Evolutionary conservation across 2,888 invertebrate genomes (phyloP), one percentile per base, ranked within the genome.

Genomic region (Mesorhabditis spiculigera): DNA sequence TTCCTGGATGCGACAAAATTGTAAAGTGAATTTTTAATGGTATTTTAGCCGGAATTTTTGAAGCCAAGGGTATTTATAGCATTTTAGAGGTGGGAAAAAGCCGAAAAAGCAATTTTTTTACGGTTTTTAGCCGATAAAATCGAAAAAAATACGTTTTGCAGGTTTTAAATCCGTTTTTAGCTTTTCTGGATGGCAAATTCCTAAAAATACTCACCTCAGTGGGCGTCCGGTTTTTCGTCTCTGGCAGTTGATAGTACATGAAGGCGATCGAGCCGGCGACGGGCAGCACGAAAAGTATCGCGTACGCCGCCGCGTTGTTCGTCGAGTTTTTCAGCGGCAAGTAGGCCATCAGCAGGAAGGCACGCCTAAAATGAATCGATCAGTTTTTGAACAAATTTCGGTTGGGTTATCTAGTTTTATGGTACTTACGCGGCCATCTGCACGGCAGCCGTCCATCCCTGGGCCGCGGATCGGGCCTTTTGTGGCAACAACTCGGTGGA

Each of bases 401-500:
- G n/a, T 13, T 13, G 58, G n/a, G 3, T n/a, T 50, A n/a, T 13
- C 2, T 2, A 13, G 8, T 3, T n/a, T n/a, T 50, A 13, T 50
- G n/a, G 68, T 68, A 44, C 68, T 67, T 65, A 82, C 82, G 76
- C 72, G 5, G 75, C 68, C 82, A 82, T 82, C 62, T 82, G 82
- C 45, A 80, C 78, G 43, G 80, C 76, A 61, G 75, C 74, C 5
- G 81, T 76, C 82, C 82, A 82, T 66, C 79, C 76, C 70, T 82
- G 82, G 0, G 79, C 80, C 16, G 82, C 79, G 64, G 80, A 79
- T 66, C 81, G 63, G 5, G 81, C 80, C 10, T 78, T 73, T 67
- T 79, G 78, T 28, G 76, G 79, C 44, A 82, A 75, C 50, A 82
- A 65, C 68, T 82, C 82, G 6, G 81, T 76, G 42, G 78, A 78